These are phyloP conservation scores for Morphnarchus princeps DNA, from an alignment of 2,113 vertebrate genomes.

Conservation along the genomic window DNA sequence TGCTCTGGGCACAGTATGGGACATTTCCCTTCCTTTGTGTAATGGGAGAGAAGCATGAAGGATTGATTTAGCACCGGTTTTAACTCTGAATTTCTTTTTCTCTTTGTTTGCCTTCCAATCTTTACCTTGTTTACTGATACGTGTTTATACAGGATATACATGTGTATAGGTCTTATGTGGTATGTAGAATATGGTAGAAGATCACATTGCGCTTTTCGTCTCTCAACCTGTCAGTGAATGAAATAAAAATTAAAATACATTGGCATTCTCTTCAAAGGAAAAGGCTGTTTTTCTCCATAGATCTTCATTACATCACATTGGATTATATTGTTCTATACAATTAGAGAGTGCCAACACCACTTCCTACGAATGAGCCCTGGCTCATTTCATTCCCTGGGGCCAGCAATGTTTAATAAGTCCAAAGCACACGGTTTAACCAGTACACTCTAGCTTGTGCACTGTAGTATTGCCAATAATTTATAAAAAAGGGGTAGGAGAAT, in stretches of 20 bases:
- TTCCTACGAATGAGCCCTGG: background rate
- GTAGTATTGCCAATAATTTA: background rate
- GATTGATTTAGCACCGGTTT: background rate
- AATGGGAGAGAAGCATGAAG: background rate
- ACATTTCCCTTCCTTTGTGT: background rate
- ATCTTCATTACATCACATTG: constrained; percentile 17
- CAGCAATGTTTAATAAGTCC: constrained; percentile 42
- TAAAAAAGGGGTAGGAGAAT: background rate
- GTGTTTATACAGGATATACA: background rate
- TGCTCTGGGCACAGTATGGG: background rate
- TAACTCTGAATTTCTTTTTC: background rate
- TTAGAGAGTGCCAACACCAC: background rate
- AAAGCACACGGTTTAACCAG: constrained; percentile 8
- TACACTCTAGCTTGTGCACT: constrained; percentile 7
- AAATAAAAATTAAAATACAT: constrained; percentile 37
- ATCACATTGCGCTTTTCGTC: background rate
- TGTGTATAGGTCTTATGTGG: background rate
- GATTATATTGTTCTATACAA: constrained; percentile 15
- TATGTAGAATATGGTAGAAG: background rate
- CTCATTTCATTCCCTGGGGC: constrained; percentile 28
- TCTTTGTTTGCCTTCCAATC: background rate
- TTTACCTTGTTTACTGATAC: background rate
- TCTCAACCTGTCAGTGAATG: background rate
- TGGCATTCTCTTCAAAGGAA: background rate
- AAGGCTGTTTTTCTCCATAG: background rate